Base-by-base conservation (phyloP, 2,797 vertebrate genomes). In the Macropodus opercularis region DNA sequence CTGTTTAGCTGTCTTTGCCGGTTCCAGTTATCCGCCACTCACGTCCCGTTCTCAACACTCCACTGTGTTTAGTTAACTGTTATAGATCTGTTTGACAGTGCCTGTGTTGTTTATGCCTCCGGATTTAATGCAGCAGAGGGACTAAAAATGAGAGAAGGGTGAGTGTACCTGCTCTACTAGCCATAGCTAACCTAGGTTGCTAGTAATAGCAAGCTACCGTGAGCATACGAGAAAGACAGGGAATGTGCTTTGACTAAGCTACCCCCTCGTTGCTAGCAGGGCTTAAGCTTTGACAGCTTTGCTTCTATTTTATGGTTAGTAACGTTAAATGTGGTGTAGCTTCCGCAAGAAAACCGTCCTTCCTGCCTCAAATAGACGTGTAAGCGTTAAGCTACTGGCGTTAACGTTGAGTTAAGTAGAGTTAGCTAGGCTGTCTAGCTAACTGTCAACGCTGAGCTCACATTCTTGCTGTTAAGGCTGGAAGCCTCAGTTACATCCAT, bases 71-170 rank as follows among this genome's bases (percentile, higher is more conserved):
- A 17, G 31, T 14, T n/a, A 41, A 13, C n/a, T 3, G 2, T 3
- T 10, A 0, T 22, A 18, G 7, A 56, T 38, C 40, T 72, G 39
- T 23, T 58, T 71, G 77, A 70, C 69, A 79, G 54, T 14, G 38
- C 17, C 52, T 12, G 46, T n/a, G 27, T 7, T 48, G 31, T 19
- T 6, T 38, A 0, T 8, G 38, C 22, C 26, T 31, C 17, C 14
- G 34, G 15, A 13, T 17, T 54, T 13, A 60, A 43, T 35, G 53
- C 65, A 53, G 39, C 48, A 36, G 75, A 79, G 57, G 53, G 27
- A 26, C 27, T 50, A 29, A 87, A 78, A 65, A 91, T 90, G 89
- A 88, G 78, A 85, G 77, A 76, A 69, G 59, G 89, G 90, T 91
- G 68, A 90, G 89, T 88, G 55, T 69, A 42, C 44, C 32, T 72